Base-by-base conservation (phyloP, 2,797 vertebrate genomes). In the Allobates femoralis region DNA sequence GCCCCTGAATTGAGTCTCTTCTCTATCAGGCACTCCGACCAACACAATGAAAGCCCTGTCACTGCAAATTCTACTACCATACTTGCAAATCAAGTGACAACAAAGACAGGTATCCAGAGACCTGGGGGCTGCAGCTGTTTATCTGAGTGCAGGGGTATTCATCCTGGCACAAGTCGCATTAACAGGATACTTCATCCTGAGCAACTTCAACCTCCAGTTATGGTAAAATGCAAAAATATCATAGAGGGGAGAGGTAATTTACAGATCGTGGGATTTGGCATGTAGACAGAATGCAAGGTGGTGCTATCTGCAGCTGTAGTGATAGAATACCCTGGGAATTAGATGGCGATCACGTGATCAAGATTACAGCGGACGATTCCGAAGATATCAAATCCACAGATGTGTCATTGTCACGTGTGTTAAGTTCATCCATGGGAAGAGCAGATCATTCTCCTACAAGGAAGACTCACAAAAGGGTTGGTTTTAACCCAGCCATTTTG, bases 21-120 rank as follows among this genome's bases (percentile, higher is more conserved):
- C 55, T 14, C 84, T 89, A 88, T 87, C 91, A 89, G 89, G 81
- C 76, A 0, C 32, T 28, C 85, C 89, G 91, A 87, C 89, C 87
- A 1, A 86, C 67, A 69, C 60, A 51, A 67, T 55, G 55, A 88
- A 71, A 88, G 30, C 21, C 67, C 77, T 87, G 89, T 88, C 90
- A 80, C 86, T 1, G 0, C 79, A 5, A 86, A 79, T 74, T 91
- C 84, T 85, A n/a, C 23, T 89, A 84, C 84, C 84, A 85, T 89
- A 81, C 83, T 89, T 88, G 79, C 85, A 81, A 86, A 89, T 83
- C 81, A 55, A 83, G 88, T 88, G 89, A 89, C 79, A 87, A 91
- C 86, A 87, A 87, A 71, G 81, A 26, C 67, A 84, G 74, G 69
- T 83, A 88, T 79, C 50, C 76, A 74, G 87, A 80, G 89, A 86